Evolutionary conservation across 2,797 vertebrate genomes (phyloP).

Genomic region (Cygnus olor): DNA sequence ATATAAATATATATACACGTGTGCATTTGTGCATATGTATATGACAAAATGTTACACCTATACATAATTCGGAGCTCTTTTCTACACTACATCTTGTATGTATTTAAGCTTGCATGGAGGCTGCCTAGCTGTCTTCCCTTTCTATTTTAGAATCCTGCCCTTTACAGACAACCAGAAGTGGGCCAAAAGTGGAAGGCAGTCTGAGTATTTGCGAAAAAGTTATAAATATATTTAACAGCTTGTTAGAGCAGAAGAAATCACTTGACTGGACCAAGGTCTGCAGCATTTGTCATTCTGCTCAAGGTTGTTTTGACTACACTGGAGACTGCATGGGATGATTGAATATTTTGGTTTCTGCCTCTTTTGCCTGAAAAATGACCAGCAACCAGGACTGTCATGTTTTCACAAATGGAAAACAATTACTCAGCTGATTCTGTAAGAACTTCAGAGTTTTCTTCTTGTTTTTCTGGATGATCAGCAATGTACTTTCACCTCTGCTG

Average conservation of each 20-base stretch:
- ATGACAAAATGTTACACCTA: not conserved
- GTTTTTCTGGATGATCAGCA: not conserved
- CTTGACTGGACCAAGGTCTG: not conserved
- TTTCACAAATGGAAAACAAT: not conserved
- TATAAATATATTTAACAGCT: not conserved
- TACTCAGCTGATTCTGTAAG: not conserved
- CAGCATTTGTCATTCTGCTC: not conserved
- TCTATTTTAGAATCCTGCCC: not conserved
- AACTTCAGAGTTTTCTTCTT: not conserved
- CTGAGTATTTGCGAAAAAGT: not conserved
- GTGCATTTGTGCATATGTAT: not conserved
- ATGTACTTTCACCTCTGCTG: not conserved
- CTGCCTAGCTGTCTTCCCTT: not conserved
- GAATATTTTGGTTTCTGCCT: not conserved
- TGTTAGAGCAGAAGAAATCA: not conserved
- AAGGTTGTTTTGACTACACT: not conserved
- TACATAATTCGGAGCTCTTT: not conserved
- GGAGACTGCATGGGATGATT: not conserved
- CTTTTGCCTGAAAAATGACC: constrained; percentile 4
- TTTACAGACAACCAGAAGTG: not conserved
- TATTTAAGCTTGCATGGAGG: not conserved
- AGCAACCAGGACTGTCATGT: not conserved
- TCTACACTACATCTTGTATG: not conserved
- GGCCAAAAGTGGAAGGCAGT: not conserved
- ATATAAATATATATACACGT: not conserved